These are phyloP conservation scores for Ricordea florida DNA, from an alignment of 92 coral and sea anemone genomes.

Conservation along the genomic window DNA sequence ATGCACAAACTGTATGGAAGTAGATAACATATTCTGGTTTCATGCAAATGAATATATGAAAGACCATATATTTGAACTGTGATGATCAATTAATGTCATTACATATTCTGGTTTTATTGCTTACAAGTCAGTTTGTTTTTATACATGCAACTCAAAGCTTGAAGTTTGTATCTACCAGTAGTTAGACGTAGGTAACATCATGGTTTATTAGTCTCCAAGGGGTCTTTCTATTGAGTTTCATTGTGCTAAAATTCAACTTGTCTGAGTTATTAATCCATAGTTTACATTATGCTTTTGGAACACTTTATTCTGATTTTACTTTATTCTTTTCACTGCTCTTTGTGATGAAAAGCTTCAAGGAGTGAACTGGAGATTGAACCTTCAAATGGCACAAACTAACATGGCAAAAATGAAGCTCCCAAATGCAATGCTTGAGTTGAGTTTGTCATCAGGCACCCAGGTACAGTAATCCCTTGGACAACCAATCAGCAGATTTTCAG, in stretches of 20 bases:
- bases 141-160: no score
- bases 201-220: no score
- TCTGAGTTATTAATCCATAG: not conserved
- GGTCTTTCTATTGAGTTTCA: no score
- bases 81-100: no score
- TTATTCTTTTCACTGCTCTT: not conserved
- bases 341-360: constrained; percentile 70
- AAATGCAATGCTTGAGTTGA: constrained; percentile 89
- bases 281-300: not conserved
- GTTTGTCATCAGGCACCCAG: constrained; percentile 76
- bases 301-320: not conserved
- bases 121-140: no score
- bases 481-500: not conserved
- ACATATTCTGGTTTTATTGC: no score
- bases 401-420: constrained; percentile 94
- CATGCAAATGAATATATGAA: no score
- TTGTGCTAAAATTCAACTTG: not conserved
- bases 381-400: constrained; percentile 96
- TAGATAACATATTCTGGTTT: no score
- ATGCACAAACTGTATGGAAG: no score
- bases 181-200: no score
- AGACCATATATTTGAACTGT: no score
- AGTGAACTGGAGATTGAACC: constrained; percentile 91
- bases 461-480: constrained; percentile 8
- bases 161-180: no score